Evolutionary conservation across 2,797 vertebrate species (phyloP).

Genomic region (Hoplostethus atlanticus): DNA sequence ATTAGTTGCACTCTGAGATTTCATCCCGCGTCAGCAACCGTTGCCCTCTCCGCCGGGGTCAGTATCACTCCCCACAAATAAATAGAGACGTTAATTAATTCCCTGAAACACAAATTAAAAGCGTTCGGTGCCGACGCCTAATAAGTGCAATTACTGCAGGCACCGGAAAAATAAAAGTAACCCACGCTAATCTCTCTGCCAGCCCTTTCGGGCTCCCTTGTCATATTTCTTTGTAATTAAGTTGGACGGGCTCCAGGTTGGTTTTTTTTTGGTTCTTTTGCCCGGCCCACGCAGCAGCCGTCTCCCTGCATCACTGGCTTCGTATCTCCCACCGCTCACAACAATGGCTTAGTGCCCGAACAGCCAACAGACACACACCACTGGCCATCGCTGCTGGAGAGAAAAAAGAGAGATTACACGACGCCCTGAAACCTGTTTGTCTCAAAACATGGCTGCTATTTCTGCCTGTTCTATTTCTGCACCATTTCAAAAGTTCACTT

Average conservation of each 20-base stretch:
- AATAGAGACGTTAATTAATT: slow-evolving; percentile 71
- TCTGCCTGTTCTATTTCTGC: too few relatives aligned
- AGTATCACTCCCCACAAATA: slow-evolving; percentile 56
- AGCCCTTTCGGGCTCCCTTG: slow-evolving; percentile 56
- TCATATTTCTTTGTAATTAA: slow-evolving; percentile 77
- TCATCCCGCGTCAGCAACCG: slow-evolving; percentile 24
- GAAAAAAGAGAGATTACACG: slow-evolving; percentile 47
- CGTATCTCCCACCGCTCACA: slow-evolving; percentile 67
- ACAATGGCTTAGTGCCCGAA: slow-evolving; percentile 60
- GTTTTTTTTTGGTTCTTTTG: background rate
- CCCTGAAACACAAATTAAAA: slow-evolving; percentile 64
- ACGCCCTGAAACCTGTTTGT: slow-evolving; percentile 42
- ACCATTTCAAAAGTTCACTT: background rate
- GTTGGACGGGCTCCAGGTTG: slow-evolving; percentile 66
- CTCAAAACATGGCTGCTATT: slow-evolving; percentile 11
- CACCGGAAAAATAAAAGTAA: slow-evolving; percentile 66
- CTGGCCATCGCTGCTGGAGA: slow-evolving; percentile 25
- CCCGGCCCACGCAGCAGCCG: slow-evolving; percentile 47
- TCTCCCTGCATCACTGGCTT: slow-evolving; percentile 60
- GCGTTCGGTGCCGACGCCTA: slow-evolving; percentile 64
- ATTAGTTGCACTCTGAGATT: slow-evolving; percentile 6
- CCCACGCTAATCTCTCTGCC: slow-evolving; percentile 49
- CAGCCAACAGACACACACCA: slow-evolving; percentile 34
- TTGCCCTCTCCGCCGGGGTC: slow-evolving; percentile 10
- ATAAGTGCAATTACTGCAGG: slow-evolving; percentile 74